Conservation (phyloP, 2,797 vertebrate genomes). For the Champsocephalus gunnari region DNA sequence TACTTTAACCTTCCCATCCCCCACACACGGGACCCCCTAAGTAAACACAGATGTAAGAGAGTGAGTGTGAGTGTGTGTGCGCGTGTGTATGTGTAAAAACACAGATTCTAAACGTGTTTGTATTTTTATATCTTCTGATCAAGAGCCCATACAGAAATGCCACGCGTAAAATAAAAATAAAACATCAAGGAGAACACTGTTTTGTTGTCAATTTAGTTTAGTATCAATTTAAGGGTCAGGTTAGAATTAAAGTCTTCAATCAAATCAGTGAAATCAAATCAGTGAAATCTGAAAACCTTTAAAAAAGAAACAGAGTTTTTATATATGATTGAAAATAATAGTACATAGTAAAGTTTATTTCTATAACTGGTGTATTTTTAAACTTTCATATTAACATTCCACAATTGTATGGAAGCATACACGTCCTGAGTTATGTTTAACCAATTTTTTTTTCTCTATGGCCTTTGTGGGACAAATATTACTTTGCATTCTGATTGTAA, state of each 20-base stretch:
- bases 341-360: background rate
- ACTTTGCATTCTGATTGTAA: background rate
- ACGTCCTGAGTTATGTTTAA: conserved; percentile 12
- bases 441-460: conserved; percentile 11
- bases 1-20: conserved; percentile 2
- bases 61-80: too few species aligned
- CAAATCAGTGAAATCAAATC: background rate
- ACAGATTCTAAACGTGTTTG: background rate
- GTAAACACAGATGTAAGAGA: conserved; percentile 26
- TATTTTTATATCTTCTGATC: background rate
- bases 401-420: background rate
- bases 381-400: background rate
- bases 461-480: conserved; percentile 10
- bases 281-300: background rate
- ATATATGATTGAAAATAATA: too few species aligned
- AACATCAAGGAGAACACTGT: too few species aligned
- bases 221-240: background rate
- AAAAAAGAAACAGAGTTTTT: background rate
- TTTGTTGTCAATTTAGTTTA: background rate
- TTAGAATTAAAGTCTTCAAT: background rate
- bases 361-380: background rate
- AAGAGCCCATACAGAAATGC: background rate
- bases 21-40: background rate
- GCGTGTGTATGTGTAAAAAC: too few species aligned
- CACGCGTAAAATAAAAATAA: too few species aligned